Base-by-base conservation (phyloP, 2,113 vertebrate species). In the Nestor notabilis region DNA sequence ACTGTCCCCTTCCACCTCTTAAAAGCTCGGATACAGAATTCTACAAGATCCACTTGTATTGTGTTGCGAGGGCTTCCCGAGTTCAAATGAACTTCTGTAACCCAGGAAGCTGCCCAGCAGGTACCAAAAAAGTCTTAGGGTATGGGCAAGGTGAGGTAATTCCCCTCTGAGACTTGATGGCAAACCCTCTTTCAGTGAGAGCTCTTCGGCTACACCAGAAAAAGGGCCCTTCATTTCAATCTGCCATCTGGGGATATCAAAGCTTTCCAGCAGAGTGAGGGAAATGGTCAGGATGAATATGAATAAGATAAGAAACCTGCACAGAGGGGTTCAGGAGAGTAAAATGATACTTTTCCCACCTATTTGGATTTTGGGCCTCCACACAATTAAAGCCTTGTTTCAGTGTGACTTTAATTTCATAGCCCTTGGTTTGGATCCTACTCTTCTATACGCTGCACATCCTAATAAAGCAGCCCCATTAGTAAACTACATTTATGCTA, bases 401-500 rank as follows among this genome's bases (percentile, higher is more conserved):
- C 90, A 84, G 88, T 93, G 91, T 49, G 65, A 43, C 41, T 87
- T 89, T 92, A 49, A 92, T 96, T 89, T 93, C 78, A 89, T 52
- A 90, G 89, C 71, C n/a, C 64, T 95, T 97, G 91, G 76, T 91
- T 97, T 87, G 89, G 93, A 88, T 77, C 43, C 83, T 33, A 68
- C 68, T 95, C 69, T 77, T 84, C 74, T 92, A 43, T 12, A 74
- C 41, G 25, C 68, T 56, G 41, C 35, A 91, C 29, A 89, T 94
- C 82, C 91, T 97, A 91, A 90, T 6, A 79, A 33, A 97, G 83
- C 20, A 69, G 71, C 33, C 43, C 87, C 86, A 97, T 97, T 93
- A 98, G 95, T 78, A 97, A 98, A 91, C 79, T 55, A 13, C 72
- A 83, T 93, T 92, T 82, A 89, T 96, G 97, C 89, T 98, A 97